Evolutionary conservation across 2,797 vertebrate genomes (phyloP), one percentile per base, ranked within the genome.

Genomic region (Arnoldichthys spilopterus): DNA sequence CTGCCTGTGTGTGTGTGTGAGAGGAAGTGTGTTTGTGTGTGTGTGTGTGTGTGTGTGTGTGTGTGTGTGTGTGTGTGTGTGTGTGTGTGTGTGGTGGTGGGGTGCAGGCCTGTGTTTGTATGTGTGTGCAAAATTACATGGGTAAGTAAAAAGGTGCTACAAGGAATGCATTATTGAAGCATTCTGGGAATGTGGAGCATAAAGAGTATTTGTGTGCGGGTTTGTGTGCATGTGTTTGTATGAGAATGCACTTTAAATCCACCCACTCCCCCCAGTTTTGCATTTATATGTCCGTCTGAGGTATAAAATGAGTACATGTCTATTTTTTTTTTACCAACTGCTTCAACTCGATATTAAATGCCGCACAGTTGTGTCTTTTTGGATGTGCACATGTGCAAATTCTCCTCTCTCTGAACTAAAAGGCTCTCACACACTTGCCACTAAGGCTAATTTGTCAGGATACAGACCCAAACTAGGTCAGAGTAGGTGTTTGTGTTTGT

Each of bases 361-460:
- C 54, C 40, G 12, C 61, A 71, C 28, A 76, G 51, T 47, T 80
- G 37, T 40, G 49, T 28, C 9, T 43, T 81, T 54, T 78, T 80
- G 70, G 87, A n/a, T 84, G 86, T 37, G 28, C 16, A 51, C 45
- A 20, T 37, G 37, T 51, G 62, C 49, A 70, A 63, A 63, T 74
- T 63, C 64, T 12, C 43, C 59, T 79, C 68, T 62, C 61, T 32
- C 45, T 56, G 61, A 18, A 0, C 76, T 67, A 34, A 62, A 72
- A 68, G 66, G 64, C 85, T 90, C 86, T 86, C 37, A 86, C 88
- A 87, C 88, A 87, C 77, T 75, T 34, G 72, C 69, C 77, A 79
- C 77, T 84, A 83, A 81, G 81, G 73, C 54, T 80, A 75, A 81
- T 80, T 75, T 72, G 68, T 80, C 77, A 74, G 79, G 61, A 69